Conservation (phyloP, 2,113 vertebrate species). For the Phylloscopus trochilus region DNA sequence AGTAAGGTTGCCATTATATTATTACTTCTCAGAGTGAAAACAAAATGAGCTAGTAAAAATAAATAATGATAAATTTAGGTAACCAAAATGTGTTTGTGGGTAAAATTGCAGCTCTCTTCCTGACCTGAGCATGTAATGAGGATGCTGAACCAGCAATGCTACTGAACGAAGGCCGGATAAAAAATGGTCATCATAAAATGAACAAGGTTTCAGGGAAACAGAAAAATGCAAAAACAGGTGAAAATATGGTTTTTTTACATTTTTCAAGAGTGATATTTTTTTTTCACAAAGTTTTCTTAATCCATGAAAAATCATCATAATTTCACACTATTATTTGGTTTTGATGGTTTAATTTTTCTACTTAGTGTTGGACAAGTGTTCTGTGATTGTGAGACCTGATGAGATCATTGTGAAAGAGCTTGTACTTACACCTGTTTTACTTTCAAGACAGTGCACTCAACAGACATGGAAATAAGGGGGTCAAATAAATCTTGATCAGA, state of each 20-base stretch:
- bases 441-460: not conserved
- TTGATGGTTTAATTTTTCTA: not conserved
- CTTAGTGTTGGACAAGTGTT: not conserved
- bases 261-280: not conserved
- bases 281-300: not conserved
- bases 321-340: not conserved
- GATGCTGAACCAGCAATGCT: not conserved
- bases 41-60: not conserved
- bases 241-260: not conserved
- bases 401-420: not conserved
- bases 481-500: not conserved
- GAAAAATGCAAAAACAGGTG: not conserved
- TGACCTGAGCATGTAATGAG: not conserved
- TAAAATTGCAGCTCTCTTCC: not conserved
- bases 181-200: not conserved
- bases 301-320: not conserved
- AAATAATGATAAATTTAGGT: not conserved
- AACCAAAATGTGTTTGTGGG: not conserved
- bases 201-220: not conserved
- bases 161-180: not conserved
- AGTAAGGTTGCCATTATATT: rapidly evolving
- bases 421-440: not conserved
- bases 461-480: not conserved
- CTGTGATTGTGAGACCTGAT: not conserved
- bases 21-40: not conserved